Evolutionary conservation across 2,888 invertebrate genomes (phyloP), one percentile per base, ranked within the genome.

Genomic region (Tupiocoris notatus): DNA sequence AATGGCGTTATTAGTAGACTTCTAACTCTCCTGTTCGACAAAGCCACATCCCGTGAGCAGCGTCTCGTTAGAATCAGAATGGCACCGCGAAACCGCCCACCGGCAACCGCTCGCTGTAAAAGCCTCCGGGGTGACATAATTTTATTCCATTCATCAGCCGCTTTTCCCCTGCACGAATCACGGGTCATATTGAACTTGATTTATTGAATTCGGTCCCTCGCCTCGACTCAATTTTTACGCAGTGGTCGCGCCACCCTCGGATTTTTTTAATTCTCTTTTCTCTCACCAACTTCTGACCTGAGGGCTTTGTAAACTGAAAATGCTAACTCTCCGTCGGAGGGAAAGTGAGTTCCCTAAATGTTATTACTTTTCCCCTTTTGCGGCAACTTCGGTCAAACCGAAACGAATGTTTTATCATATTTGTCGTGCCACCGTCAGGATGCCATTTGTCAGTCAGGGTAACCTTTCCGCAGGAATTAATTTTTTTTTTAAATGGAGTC

Each of bases 81-180:
- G 70, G 59, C 22, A 70, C 70, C 25, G 24, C 59, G 59, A 70
- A 70, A 23, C 57, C 70, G 70, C 70, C 70, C 70, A 70, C 70
- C 70, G 70, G 67, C 54, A 56, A 66, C 67, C 70, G 39, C 39
- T 39, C 39, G 39, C 39, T 39, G 6, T 39, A 39, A 39, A 39
- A 39, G 39, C 39, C 39, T 12, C 39, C 39, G 12, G 12, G 39
- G 39, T 12, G 12, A 39, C 6, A 39, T 39, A 39, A 63, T 59
- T 70, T 70, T 70, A 70, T 70, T 59, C 70, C 59, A 70, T 70
- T 70, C 70, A 70, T 70, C 70, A 70, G 59, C 25, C 57, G 22
- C 59, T 20, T 70, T 59, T 39, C 6, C 39, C n/a, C 39, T 7
- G 24, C 24, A 23, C 59, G 59, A 59, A 70, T 70, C 70, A 58